phyloP scores from a whole-genome alignment of 2,888 invertebrate genomes.

The Lamellibrachia satsuma region DNA sequence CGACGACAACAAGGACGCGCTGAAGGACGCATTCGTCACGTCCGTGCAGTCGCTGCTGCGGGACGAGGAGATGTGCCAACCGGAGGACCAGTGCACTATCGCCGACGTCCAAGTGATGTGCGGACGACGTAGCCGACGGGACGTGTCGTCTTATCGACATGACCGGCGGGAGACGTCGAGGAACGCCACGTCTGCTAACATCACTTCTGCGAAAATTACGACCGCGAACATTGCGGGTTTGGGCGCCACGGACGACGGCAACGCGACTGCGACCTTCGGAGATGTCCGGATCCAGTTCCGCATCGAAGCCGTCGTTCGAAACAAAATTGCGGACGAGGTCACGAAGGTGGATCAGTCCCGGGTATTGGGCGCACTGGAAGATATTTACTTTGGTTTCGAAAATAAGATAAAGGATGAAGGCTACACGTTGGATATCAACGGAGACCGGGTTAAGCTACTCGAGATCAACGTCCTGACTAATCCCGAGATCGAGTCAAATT shows the following conservation, averaged over 20 bases:
- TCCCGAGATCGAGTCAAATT: background rate
- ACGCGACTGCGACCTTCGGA: background rate
- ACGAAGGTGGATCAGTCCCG: background rate
- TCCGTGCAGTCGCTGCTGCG: background rate
- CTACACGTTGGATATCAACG: background rate
- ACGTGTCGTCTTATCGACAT: background rate
- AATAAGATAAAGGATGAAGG: background rate
- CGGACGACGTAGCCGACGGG: background rate
- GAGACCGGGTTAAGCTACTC: background rate
- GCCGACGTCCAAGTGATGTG: background rate
- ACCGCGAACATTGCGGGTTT: background rate
- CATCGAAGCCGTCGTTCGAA: background rate
- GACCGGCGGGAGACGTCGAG: background rate
- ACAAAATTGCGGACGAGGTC: background rate
- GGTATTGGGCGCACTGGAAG: background rate
- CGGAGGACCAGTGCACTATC: background rate
- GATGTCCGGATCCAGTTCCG: background rate
- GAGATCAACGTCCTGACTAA: background rate
- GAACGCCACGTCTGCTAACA: background rate
- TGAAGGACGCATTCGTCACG: slow-evolving; percentile 27
- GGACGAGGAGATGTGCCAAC: background rate
- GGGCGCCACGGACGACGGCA: background rate
- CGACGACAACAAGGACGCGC: background rate
- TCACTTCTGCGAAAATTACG: too few relatives aligned
- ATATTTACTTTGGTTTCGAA: background rate